Evolutionary conservation across 1,140 invertebrate species (phyloP).

Genomic region (Lerema accius): DNA sequence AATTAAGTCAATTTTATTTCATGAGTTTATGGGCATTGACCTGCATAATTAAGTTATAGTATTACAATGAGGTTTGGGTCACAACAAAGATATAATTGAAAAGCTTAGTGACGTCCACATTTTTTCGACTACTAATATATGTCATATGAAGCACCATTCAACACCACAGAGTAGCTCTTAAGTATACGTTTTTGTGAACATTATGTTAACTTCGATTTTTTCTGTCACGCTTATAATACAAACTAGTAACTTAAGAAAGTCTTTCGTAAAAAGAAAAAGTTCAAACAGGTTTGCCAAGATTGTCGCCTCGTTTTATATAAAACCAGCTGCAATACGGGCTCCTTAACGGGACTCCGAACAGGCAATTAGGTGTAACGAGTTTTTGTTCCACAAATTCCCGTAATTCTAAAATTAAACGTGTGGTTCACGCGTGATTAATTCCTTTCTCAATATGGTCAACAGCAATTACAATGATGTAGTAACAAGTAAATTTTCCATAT

Average conservation of each 20-base stretch:
- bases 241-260: slow-evolving; percentile 7
- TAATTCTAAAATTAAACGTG: slow-evolving; percentile 13
- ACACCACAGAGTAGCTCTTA: too few species aligned
- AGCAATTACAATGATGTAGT: background rate
- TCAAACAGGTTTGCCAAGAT: slow-evolving; percentile 4
- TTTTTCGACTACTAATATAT: too few species aligned
- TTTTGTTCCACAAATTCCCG: slow-evolving; percentile 13
- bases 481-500: background rate
- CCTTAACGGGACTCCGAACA: slow-evolving; percentile 4
- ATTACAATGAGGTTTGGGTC: too few species aligned
- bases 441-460: background rate
- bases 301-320: slow-evolving; percentile 4
- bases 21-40: too few species aligned
- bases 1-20: too few species aligned
- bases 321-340: background rate
- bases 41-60: too few species aligned
- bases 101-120: too few species aligned
- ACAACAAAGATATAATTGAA: too few species aligned
- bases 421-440: background rate
- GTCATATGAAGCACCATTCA: too few species aligned
- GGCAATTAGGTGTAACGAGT: slow-evolving; percentile 12
- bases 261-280: slow-evolving; percentile 8
- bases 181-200: too few species aligned
- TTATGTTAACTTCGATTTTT: too few species aligned
- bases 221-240: slow-evolving; percentile 39